Base-by-base conservation (phyloP, 35 echinoderm and acorn worm species). In the Apostichopus parvimensis region DNA sequence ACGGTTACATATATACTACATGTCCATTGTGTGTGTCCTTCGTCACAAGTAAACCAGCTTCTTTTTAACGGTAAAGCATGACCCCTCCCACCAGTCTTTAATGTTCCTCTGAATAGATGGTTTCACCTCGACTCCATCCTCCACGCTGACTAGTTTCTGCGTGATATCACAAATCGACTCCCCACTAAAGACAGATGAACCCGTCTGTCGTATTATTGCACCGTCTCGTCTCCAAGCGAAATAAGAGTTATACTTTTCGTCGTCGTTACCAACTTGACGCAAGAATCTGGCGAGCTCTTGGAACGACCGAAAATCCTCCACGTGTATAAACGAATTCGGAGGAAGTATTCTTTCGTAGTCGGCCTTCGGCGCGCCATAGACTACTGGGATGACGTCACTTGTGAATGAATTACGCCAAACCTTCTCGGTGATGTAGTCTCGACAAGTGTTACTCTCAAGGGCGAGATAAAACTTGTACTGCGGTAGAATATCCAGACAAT, bases 361-460 rank as follows among this genome's bases (percentile, higher is more conserved):
- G 14, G 53, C 34, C 54, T 94, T 94, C 26, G 93, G 89, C 0
- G 93, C 87, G 25, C 93, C 93, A 64, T 91, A 94, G 25, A 94
- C 89, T 18, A 94, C 89, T 17, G 93, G 93, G 9, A 94, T 66
- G 15, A 87, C 80, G 54, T 90, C 81, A 58, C 85, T 77, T 34
- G 52, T 24, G n/a, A 86, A 58, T 10, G 93, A 60, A 61, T 94
- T 90, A 54, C 57, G 57, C 93, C 93, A 94, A 9, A 94, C 88
- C 64, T 94, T 91, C 77, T 94, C 93, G n/a, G 93, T 94, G 64
- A 94, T 94, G 88, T 94, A 94, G 17, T 94, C 93, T n/a, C 78
- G 89, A 18, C 93, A 94, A 7, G 88, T 87, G 26, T 70, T 71
- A 66, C 87, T 94, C 11, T 90, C 88, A 0, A 94, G 80, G 5